Evolutionary conservation across 2,113 vertebrate species (phyloP), one percentile per base, ranked within the genome.

Genomic region (Gambusia holbrooki): DNA sequence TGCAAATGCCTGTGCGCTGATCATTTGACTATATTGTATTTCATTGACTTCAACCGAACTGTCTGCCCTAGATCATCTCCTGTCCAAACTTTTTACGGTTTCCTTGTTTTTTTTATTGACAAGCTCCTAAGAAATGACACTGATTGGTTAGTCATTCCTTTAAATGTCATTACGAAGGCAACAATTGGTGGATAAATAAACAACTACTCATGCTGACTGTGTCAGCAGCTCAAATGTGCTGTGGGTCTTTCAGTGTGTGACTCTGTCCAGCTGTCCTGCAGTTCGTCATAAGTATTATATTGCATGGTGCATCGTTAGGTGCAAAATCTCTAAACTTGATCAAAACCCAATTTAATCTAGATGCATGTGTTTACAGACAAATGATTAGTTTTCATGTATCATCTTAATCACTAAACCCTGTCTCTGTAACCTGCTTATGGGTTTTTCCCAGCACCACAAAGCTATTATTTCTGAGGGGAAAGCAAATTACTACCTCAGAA

Each of bases 111-210:
- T 37, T 11, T 76, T 74, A 87, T 88, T 79, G 74, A 79, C 77
- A 81, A 66, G 73, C 58, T 51, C 73, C 66, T 68, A 62, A 79
- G 45, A 87, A 83, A 87, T 79, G 72, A 60, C 80, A 70, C 28
- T 48, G 66, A 87, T 88, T 74, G 45, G 32, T 83, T 58, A 66
- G 69, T 86, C 81, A 74, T 62, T 13, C 45, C 71, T 81, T 82
- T 25, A 87, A 91, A 87, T 84, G 79, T 69, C 79, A 81, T 73
- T 17, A 19, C 28, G 27, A 37, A 32, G 73, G 79, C 74, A 81
- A 84, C 74, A 84, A 65, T 75, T 77, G 81, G 71, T 17, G 77
- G 67, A 68, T 72, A 67, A 73, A 48, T 60, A 73, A 76, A 32
- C 66, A 77, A 32, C 66, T 78, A 79, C 42, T 79, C 72, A 69